Evolutionary conservation across 2,888 invertebrate species (phyloP).

Genomic region (Calameuta idolon): DNA sequence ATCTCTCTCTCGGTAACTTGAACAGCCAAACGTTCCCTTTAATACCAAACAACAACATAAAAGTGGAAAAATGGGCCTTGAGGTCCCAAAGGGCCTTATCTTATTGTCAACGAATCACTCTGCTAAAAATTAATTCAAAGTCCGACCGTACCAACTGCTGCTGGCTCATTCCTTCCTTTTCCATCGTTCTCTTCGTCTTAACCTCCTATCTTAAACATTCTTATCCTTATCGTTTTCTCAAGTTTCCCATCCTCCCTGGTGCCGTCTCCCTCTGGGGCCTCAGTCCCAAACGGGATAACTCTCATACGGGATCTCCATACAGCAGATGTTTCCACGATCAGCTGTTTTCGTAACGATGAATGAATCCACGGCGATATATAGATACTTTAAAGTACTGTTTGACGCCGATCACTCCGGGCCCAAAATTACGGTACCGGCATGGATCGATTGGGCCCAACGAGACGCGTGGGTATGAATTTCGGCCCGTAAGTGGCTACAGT

Average conservation of each 20-base stretch:
- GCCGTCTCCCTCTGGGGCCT: background rate
- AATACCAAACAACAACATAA: background rate
- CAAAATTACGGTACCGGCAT: background rate
- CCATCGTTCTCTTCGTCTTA: background rate
- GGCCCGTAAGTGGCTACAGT: background rate
- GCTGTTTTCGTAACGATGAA: background rate
- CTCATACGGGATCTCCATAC: background rate
- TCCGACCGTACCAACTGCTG: conserved; percentile 7
- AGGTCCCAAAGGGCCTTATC: background rate
- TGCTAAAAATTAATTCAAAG: conserved; percentile 35
- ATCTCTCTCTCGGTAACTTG: background rate
- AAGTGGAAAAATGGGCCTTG: background rate
- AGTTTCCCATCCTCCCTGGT: background rate
- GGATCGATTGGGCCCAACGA: background rate
- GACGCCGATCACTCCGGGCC: background rate
- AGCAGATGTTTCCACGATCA: background rate
- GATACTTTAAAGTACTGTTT: background rate
- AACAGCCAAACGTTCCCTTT: background rate
- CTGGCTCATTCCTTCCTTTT: background rate
- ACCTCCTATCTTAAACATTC: background rate
- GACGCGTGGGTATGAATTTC: background rate
- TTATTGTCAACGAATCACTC: background rate
- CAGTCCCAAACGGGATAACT: background rate
- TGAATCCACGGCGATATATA: background rate
- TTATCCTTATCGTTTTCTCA: background rate